phyloP scores from a whole-genome alignment of 2,888 invertebrate species.

The Drosophila barbarae region DNA sequence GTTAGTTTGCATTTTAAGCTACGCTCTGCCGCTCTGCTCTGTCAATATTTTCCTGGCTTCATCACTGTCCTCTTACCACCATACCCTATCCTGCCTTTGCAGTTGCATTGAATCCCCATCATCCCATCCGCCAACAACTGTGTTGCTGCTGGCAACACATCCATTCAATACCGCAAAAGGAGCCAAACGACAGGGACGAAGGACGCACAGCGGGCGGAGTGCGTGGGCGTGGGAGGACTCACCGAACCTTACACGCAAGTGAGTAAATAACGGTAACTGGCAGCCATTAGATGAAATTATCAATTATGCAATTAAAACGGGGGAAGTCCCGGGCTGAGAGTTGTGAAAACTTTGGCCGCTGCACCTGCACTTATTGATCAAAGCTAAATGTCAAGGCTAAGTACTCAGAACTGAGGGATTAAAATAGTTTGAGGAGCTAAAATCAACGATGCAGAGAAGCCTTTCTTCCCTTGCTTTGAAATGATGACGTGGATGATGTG shows the following conservation, averaged over 20 bases:
- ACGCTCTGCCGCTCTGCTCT: not conserved
- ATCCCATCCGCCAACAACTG: not conserved
- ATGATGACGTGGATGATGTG: constrained; percentile 7
- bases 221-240: constrained; percentile 13
- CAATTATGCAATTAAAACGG: constrained; percentile 36
- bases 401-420: not conserved
- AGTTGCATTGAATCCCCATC: constrained; percentile 14
- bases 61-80: not conserved
- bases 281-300: constrained; percentile 28
- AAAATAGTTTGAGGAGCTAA: constrained; percentile 9
- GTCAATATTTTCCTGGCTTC: not conserved
- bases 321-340: constrained; percentile 12
- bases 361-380: constrained; percentile 25
- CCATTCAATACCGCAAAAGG: not conserved
- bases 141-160: constrained; percentile 24
- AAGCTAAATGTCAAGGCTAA: constrained; percentile 27
- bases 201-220: not conserved
- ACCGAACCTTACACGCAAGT: constrained; percentile 34
- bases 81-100: constrained; percentile 11
- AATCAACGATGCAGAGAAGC: not conserved
- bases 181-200: not conserved
- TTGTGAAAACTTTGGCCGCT: constrained; percentile 16
- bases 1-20: not conserved
- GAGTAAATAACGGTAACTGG: constrained; percentile 33
- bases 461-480: not conserved